Evolutionary conservation across 2,113 vertebrate species (phyloP).

Genomic region (Gymnocephalus cernua): DNA sequence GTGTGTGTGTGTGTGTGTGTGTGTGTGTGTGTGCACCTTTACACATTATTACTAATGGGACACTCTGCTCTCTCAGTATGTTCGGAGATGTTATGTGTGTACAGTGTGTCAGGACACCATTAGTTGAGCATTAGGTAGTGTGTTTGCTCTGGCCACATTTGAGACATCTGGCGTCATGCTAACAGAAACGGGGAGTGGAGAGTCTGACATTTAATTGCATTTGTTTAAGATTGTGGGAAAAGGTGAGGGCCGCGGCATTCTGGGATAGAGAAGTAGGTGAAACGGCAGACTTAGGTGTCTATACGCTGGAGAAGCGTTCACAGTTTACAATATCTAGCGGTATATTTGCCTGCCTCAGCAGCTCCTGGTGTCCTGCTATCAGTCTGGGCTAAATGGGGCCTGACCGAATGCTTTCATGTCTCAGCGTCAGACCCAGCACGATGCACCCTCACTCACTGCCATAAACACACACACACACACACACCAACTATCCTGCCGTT

Average conservation of each 20-base stretch:
- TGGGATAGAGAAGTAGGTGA: constrained; percentile 62
- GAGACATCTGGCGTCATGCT: constrained; percentile 67
- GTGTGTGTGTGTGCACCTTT: constrained; percentile 16
- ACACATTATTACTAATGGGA: constrained; percentile 52
- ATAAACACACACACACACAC: constrained; percentile 70
- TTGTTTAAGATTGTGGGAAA: constrained; percentile 74
- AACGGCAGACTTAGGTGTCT: constrained; percentile 64
- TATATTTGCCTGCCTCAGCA: constrained; percentile 74
- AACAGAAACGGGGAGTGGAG: constrained; percentile 60
- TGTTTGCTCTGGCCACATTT: constrained; percentile 66
- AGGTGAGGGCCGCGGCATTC: constrained; percentile 64
- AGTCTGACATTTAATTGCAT: constrained; percentile 63
- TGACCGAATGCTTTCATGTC: constrained; percentile 83
- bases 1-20: constrained; percentile 53
- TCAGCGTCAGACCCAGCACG: constrained; percentile 77
- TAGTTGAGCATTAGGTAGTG: constrained; percentile 69
- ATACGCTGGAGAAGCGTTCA: constrained; percentile 39
- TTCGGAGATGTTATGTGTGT: constrained; percentile 39
- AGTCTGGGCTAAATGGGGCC: constrained; percentile 85
- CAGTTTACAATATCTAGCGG: constrained; percentile 68
- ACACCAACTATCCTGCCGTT: constrained; percentile 55
- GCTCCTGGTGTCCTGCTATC: constrained; percentile 81
- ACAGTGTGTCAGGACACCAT: constrained; percentile 63
- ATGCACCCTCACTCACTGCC: constrained; percentile 74
- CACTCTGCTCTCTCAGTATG: neutral